Percentiles rank a stretch among this genome's conserved stretches.
Conservation (phyloP, 2,888 invertebrate species). For the Galerucella nymphaeae region DNA sequence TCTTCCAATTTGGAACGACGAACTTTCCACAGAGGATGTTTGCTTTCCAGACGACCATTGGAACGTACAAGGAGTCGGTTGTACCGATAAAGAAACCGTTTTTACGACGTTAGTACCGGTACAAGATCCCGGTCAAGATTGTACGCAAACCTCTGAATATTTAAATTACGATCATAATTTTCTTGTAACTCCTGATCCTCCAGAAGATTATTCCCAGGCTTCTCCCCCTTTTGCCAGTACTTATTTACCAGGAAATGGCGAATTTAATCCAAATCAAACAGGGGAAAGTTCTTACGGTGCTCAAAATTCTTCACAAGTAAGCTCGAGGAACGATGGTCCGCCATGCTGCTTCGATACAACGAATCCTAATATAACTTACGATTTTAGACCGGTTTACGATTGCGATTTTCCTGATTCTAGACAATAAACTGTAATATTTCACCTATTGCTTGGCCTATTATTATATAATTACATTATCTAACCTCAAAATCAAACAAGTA, state of each 20-base stretch:
- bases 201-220: too few species aligned
- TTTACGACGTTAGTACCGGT: neutral
- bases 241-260: neutral
- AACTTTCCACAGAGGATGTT: conserved; percentile 6
- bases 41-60: neutral
- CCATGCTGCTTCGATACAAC: neutral
- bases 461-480: too few species aligned
- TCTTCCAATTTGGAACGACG: conserved; percentile 40
- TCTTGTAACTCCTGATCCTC: neutral
- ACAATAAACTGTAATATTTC: neutral
- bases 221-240: neutral
- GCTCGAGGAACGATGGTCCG: neutral
- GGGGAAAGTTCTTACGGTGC: neutral
- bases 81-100: neutral
- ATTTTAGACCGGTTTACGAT: conserved; percentile 7
- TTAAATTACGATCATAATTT: neutral
- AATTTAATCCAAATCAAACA: neutral
- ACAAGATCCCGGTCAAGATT: neutral
- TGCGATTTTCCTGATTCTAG: conserved; percentile 10
- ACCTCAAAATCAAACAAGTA: too few species aligned
- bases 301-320: neutral
- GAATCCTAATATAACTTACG: conserved; percentile 8
- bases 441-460: too few species aligned
- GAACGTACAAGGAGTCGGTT: neutral
- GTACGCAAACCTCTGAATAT: neutral